Percentiles rank a stretch among this genome's conserved stretches.
phyloP scores from a whole-genome alignment of 2,797 vertebrate genomes.

The Eutrigla gurnardus region DNA sequence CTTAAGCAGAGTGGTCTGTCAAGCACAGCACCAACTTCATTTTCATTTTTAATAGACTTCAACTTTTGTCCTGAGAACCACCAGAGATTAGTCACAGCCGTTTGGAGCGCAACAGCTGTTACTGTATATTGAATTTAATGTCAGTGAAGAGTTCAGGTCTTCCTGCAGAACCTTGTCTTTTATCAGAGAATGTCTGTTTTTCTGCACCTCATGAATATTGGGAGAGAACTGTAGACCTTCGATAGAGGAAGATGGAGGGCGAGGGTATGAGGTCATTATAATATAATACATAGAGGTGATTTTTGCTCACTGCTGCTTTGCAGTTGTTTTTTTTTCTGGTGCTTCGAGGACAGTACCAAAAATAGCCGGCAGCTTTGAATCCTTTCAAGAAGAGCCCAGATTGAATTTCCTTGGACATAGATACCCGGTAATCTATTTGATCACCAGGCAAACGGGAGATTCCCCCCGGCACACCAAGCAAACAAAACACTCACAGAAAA shows the following conservation, averaged over 20 bases:
- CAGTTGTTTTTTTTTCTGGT: no score
- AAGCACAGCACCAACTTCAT: conserved; percentile 57
- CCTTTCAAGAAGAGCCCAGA: not conserved
- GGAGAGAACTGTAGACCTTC: no score
- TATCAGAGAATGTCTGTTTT: conserved; percentile 1
- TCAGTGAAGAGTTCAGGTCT: conserved; percentile 2
- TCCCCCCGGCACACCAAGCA: no score
- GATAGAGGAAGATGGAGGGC: not conserved
- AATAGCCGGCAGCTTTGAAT: not conserved
- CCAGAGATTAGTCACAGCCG: conserved; percentile 50
- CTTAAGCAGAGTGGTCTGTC: conserved; percentile 46
- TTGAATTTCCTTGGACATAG: no score
- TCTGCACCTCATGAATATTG: not conserved
- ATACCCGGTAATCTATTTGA: no score
- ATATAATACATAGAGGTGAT: not conserved
- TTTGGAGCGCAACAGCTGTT: conserved; percentile 11
- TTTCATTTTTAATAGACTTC: conserved; percentile 57
- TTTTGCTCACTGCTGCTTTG: not conserved
- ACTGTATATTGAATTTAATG: conserved; percentile 2
- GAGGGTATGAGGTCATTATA: not conserved
- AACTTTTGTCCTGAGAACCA: conserved; percentile 50
- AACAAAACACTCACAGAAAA: no score
- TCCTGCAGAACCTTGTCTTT: not conserved
- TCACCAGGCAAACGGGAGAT: no score
- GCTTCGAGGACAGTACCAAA: not conserved